Percentiles rank a stretch among this genome's conserved stretches.
phyloP scores from a whole-genome alignment of 2,113 vertebrate species.

The Panurus biarmicus region DNA sequence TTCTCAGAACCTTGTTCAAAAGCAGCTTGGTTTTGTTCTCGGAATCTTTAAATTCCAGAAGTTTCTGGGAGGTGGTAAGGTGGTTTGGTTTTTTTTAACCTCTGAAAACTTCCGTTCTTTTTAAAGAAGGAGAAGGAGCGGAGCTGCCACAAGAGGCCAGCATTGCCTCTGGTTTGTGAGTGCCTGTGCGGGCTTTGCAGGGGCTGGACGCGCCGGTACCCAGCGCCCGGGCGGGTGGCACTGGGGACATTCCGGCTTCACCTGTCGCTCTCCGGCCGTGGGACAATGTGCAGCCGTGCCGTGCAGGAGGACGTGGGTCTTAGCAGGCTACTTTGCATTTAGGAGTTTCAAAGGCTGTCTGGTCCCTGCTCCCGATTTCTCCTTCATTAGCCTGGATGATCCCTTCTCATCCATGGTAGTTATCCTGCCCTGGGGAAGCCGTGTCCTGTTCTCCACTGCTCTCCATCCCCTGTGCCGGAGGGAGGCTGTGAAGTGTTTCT shows the following conservation, averaged over 20 bases:
- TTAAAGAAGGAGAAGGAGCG: rapidly evolving
- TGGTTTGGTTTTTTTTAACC: too few relatives aligned
- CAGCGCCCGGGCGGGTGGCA: background rate
- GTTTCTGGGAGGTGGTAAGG: background rate
- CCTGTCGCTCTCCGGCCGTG: rapidly evolving
- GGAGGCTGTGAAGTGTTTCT: background rate
- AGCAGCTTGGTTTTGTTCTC: background rate
- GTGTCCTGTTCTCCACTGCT: background rate
- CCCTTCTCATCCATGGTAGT: rapidly evolving
- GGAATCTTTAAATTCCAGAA: rapidly evolving
- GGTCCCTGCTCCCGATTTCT: rapidly evolving
- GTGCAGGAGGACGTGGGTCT: rapidly evolving
- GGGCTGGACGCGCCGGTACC: background rate
- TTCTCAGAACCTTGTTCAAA: background rate
- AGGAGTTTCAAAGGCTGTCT: background rate
- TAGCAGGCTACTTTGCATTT: background rate
- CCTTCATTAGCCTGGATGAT: rapidly evolving
- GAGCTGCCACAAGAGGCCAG: conserved; percentile 38
- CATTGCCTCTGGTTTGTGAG: background rate
- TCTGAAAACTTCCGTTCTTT: rapidly evolving
- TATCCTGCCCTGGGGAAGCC: background rate
- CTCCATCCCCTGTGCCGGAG: rapidly evolving
- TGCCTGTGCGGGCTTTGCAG: background rate
- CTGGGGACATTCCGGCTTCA: background rate
- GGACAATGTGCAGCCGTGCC: rapidly evolving